A percentile compares a stretch with the other conserved stretches of the same genome.
Conservation (phyloP, 1,140 invertebrate genomes). For the Zeugodacus cucurbitae region DNA sequence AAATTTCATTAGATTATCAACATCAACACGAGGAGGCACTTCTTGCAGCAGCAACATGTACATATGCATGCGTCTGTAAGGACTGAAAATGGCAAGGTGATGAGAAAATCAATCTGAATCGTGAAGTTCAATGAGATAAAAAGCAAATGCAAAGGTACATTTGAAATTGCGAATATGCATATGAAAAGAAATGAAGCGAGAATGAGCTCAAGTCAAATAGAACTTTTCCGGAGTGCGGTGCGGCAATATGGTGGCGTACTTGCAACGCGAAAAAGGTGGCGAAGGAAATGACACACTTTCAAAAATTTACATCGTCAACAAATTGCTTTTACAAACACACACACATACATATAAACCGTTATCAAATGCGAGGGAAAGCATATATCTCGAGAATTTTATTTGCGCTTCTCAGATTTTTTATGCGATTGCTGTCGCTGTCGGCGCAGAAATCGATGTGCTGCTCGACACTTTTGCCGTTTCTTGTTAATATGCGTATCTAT, state of each 20-base stretch:
- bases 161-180: constrained; percentile 13
- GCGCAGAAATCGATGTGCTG: background rate
- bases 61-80: background rate
- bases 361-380: background rate
- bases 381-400: background rate
- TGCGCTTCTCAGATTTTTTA: background rate
- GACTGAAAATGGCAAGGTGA: background rate
- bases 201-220: background rate
- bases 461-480: no score
- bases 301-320: background rate
- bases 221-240: background rate
- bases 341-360: background rate
- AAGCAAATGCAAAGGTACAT: background rate
- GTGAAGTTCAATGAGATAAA: background rate
- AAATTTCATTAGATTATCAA: background rate
- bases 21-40: background rate
- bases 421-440: background rate
- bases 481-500: background rate
- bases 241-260: background rate
- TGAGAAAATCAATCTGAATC: background rate
- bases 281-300: background rate
- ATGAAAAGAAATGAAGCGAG: background rate
- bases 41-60: background rate
- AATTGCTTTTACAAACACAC: background rate
- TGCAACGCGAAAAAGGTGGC: background rate